phyloP scores from a whole-genome alignment of 2,888 invertebrate genomes.

The Nowickia ferox region DNA sequence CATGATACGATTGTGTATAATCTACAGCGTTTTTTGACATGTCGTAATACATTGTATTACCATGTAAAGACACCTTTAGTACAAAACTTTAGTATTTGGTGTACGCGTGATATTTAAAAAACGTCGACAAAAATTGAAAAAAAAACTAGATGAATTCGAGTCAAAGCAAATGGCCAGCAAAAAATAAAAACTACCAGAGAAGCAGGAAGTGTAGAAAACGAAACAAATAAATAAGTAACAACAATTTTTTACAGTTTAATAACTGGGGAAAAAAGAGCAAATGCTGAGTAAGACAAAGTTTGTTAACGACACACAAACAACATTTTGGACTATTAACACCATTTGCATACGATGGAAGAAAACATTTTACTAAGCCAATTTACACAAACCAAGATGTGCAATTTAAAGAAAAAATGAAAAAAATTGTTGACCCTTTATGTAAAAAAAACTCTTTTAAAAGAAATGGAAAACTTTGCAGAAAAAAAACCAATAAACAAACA shows the following conservation, averaged over 20 bases:
- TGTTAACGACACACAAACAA: constrained; percentile 33
- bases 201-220: constrained; percentile 20
- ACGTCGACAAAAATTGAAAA: not conserved
- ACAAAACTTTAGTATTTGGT: constrained; percentile 65
- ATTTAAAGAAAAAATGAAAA: not conserved
- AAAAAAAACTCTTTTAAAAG: constrained; percentile 10
- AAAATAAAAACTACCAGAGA: constrained; percentile 2
- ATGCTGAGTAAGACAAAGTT: constrained; percentile 4
- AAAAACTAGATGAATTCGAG: not conserved
- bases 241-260: constrained; percentile 10
- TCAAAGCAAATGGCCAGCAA: constrained; percentile 1
- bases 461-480: constrained; percentile 2
- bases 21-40: no score
- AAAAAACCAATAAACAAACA: not conserved
- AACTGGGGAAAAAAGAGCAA: constrained; percentile 20
- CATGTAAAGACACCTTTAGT: no score
- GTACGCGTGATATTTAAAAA: not conserved
- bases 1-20: no score
- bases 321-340: constrained; percentile 66
- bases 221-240: constrained; percentile 24
- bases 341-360: constrained; percentile 28
- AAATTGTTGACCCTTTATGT: constrained; percentile 61
- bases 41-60: no score
- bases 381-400: constrained; percentile 17
- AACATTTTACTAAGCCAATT: not conserved